These are phyloP conservation scores for Ennomos erosarius DNA, from an alignment of 2,888 invertebrate species.

Conservation along the genomic window DNA sequence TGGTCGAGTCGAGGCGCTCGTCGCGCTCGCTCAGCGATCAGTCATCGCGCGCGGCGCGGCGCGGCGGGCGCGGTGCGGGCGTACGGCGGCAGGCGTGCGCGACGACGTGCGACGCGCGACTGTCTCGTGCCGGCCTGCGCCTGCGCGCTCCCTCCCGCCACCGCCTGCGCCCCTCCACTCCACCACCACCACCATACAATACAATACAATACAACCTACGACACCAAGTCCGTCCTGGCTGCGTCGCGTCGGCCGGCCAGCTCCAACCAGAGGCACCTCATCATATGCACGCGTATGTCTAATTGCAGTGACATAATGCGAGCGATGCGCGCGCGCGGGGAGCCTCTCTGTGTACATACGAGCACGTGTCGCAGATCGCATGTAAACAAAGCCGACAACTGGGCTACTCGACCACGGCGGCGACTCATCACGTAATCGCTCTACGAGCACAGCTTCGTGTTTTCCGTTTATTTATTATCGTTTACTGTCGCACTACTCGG, in stretches of 20 bases:
- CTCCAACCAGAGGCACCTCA: constrained; percentile 20
- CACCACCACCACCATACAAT: too few species aligned
- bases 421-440: constrained; percentile 34
- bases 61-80: constrained; percentile 41
- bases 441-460: constrained; percentile 9
- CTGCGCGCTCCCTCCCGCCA: constrained; percentile 46
- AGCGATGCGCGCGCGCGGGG: constrained; percentile 44
- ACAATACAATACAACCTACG: constrained; percentile 33
- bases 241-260: constrained; percentile 48
- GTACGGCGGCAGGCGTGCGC: constrained; percentile 59
- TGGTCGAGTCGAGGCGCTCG: constrained; percentile 62
- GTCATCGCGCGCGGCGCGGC: constrained; percentile 63
- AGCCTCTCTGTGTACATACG: constrained; percentile 39
- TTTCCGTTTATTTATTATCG: constrained; percentile 5
- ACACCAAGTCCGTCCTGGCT: constrained; percentile 44
- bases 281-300: neutral
- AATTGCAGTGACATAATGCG: constrained; percentile 45
- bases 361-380: constrained; percentile 64
- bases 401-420: constrained; percentile 33
- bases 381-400: constrained; percentile 64
- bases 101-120: constrained; percentile 63
- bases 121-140: constrained; percentile 47
- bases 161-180: constrained; percentile 44
- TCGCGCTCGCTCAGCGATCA: constrained; percentile 68
- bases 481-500: constrained; percentile 6